Base-by-base conservation (phyloP, 2,888 invertebrate species). In the Hypena proboscidalis region DNA sequence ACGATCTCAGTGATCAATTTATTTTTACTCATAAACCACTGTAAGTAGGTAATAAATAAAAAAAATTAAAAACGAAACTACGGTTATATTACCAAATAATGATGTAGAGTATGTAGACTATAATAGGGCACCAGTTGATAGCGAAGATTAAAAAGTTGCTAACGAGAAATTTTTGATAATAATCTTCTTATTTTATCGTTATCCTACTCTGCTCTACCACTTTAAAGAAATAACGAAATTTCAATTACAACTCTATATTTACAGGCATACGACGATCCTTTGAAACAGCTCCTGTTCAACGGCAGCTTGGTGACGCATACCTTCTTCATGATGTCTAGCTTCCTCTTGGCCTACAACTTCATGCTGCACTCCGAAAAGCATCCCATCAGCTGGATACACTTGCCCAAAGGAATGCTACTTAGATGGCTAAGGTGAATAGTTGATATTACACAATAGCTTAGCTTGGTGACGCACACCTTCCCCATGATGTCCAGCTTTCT, bases 401-500 rank as follows among this genome's bases (percentile, higher is more conserved):
- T 76, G 47, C 87, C 86, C 0, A 83, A 80, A 38, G 87, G 85
- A 1, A 57, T 89, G 0, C 30, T 87, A 15, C 54, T 81, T n/a
- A 68, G 90, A 40, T 89, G 86, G 83, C 48, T 89, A 0, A 83
- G 90, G 90, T 89, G 14, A 22, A 8, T 4, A n/a, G n/a, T n/a
- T n/a, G n/a, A n/a, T n/a, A n/a, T n/a, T n/a, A n/a, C n/a, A n/a
- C 63, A 89, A 87, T 55, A 89, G 90, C 3, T n/a, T n/a, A 80
- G 60, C 34, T 51, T 90, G 35, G 83, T 89, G 32, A 83, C 77
- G 4, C 80, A 79, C 41, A 87, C 87, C 0, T 90, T 87, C 70
- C 87, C 89, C 69, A 70, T 87, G 10, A 86, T 87, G 83, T 87
- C 89, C 6, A 78, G 80, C 37, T 89, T 89, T 52, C 74, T 90